Conservation (phyloP, 2,888 invertebrate genomes). For the Lamellibrachia columna region DNA sequence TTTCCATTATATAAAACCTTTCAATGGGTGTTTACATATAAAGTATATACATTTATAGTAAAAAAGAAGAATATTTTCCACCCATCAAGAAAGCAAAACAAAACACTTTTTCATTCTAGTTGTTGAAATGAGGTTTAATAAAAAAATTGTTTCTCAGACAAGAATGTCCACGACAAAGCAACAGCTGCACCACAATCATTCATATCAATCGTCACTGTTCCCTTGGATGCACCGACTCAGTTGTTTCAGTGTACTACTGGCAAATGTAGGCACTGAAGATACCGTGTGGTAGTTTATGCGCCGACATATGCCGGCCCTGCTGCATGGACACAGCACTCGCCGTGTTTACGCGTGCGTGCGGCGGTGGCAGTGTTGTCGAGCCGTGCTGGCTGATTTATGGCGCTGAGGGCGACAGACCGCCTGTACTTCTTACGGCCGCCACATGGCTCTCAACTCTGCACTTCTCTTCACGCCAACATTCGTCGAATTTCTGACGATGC, state of each 20-base stretch:
- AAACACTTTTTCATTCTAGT: neutral
- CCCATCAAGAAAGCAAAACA: neutral
- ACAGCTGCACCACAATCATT: neutral
- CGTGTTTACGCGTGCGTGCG: constrained; percentile 16
- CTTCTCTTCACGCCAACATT: neutral
- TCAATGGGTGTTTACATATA: too few species aligned
- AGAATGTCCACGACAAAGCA: neutral
- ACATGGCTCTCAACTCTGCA: neutral
- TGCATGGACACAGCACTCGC: neutral
- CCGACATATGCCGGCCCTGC: neutral
- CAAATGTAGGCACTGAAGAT: neutral
- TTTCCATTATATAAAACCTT: too few species aligned
- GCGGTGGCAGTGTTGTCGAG: neutral
- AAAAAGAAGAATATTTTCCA: neutral
- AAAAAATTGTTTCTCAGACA: neutral
- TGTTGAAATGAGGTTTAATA: neutral
- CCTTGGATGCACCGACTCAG: neutral
- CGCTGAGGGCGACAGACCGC: neutral
- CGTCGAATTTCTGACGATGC: neutral
- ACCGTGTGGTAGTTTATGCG: neutral
- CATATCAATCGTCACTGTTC: neutral
- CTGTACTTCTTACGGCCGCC: neutral
- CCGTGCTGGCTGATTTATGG: neutral
- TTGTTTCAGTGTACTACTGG: neutral
- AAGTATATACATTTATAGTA: neutral